phyloP scores from a whole-genome alignment of 2,888 invertebrate genomes.

The Brenthis daphne region DNA sequence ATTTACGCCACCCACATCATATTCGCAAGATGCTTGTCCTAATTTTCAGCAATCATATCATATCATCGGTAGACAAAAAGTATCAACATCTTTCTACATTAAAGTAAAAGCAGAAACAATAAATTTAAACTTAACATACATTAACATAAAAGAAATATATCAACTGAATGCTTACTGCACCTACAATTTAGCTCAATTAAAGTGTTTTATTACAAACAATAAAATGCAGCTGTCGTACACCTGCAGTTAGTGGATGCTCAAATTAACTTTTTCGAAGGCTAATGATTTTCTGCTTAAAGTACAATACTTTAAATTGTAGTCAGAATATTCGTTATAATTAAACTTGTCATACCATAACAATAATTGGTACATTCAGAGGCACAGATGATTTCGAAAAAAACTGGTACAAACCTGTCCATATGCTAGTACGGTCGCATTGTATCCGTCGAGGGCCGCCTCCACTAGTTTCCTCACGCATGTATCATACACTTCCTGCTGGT shows the following conservation, averaged over 20 bases:
- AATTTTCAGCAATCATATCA: conserved; percentile 8
- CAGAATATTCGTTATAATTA: too few species aligned
- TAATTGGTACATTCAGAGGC: not conserved
- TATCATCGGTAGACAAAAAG: not conserved
- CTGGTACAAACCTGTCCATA: conserved; percentile 90
- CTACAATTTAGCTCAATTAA: not conserved
- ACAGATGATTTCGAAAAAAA: not conserved
- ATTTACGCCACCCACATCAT: conserved; percentile 35
- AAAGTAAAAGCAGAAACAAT: not conserved
- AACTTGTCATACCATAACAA: too few species aligned
- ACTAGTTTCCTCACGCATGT: conserved; percentile 92
- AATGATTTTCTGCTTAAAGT: too few species aligned
- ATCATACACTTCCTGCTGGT: conserved; percentile 90
- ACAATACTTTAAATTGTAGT: too few species aligned
- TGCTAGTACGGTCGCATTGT: conserved; percentile 98
- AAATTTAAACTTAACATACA: not conserved
- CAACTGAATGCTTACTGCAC: not conserved
- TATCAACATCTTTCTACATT: too few species aligned
- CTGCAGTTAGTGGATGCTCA: not conserved
- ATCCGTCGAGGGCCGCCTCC: conserved; percentile 96
- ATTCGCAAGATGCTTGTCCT: conserved; percentile 12
- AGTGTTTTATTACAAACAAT: conserved; percentile 1
- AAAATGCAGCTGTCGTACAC: conserved; percentile 11
- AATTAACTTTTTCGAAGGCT: too few species aligned
- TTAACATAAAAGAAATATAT: not conserved